phyloP scores from a whole-genome alignment of 1,140 invertebrate species.

The Hycleus phaleratus region DNA sequence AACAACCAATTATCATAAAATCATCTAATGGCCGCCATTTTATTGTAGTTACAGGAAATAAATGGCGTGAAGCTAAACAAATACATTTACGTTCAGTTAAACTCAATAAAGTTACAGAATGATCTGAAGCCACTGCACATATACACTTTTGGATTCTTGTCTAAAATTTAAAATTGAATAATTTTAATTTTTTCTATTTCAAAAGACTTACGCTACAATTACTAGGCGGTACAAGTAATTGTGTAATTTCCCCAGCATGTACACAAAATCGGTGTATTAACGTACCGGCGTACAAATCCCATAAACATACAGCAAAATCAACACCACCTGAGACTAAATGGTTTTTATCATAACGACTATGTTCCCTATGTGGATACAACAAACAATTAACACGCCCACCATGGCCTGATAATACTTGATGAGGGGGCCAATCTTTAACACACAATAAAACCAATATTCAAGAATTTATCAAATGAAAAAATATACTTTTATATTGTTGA shows the following conservation, averaged over 20 bases:
- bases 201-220: conserved; percentile 72
- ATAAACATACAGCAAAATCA: conserved; percentile 95
- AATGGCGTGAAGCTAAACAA: conserved; percentile 88
- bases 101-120: conserved; percentile 91
- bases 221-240: conserved; percentile 84
- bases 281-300: conserved; percentile 89
- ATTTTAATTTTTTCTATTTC: background rate
- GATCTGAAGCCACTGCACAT: conserved; percentile 94
- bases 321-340: conserved; percentile 92
- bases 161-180: conserved; percentile 44
- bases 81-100: conserved; percentile 92
- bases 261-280: conserved; percentile 93
- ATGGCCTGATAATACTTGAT: conserved; percentile 85
- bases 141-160: conserved; percentile 89
- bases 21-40: conserved; percentile 97
- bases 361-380: conserved; percentile 88
- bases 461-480: background rate
- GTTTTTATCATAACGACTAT: conserved; percentile 85
- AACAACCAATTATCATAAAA: conserved; percentile 96
- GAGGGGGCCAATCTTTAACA: conserved; percentile 74
- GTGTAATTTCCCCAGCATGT: conserved; percentile 87
- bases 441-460: background rate
- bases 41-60: conserved; percentile 92
- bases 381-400: conserved; percentile 91
- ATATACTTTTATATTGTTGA: conserved; percentile 73